Evolutionary conservation across 2,113 vertebrate genomes (phyloP), one percentile per base, ranked within the genome.

Genomic region (Athene cunicularia): DNA sequence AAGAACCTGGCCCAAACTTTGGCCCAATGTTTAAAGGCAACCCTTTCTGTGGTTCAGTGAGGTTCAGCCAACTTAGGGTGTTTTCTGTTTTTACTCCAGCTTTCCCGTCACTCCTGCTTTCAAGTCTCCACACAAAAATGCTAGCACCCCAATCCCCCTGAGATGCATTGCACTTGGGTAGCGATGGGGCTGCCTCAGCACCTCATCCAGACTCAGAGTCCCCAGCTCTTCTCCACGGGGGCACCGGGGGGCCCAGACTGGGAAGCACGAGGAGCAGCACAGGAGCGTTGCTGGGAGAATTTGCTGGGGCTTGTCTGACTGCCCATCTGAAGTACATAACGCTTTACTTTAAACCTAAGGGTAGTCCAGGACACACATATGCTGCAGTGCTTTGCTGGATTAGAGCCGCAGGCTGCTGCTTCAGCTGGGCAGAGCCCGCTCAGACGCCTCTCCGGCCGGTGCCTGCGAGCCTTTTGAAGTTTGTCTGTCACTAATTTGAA

Each of bases 21-120:
- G 74, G 41, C 59, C 55, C 52, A 32, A 4, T 7, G 11, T 73
- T 67, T 82, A 90, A 88, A 86, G 14, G 82, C n/a, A 70, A 19
- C 10, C 13, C 16, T 30, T 56, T 80, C 71, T 55, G 55, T 39
- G 63, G 71, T 73, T 88, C 71, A 37, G 28, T 35, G 49, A 86
- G 26, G 17, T 71, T 88, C 67, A 71, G 75, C 59, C 88, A 92
- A 1, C 21, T 63, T 37, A 67, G 55, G 13, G 20, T 53, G 26
- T 80, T 93, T 77, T 53, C 83, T 91, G 72, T 13, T 95, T 88
- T 95, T 45, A 30, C 19, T 95, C 63, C 62, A 64, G 45, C 71
- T 88, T 94, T 86, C 55, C 52, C 35, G 33, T 63, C 39, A 8
- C 15, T 80, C 8, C 41, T 24, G 11, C n/a, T 60, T 77, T 85